These are phyloP conservation scores for Distichodus sexfasciatus DNA, from an alignment of 2,797 vertebrate species.

Conservation along the genomic window DNA sequence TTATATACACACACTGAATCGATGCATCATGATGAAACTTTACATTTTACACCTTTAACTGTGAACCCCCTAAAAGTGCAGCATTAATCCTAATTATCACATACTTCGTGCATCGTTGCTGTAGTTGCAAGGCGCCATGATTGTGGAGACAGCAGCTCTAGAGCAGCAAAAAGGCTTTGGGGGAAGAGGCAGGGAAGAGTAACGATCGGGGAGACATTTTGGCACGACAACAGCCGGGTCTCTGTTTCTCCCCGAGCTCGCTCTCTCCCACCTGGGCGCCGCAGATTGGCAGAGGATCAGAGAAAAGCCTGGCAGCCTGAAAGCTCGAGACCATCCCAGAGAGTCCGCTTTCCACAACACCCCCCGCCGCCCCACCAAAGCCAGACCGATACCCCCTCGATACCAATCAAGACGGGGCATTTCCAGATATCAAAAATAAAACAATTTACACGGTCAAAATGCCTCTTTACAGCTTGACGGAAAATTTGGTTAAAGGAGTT, in stretches of 20 bases:
- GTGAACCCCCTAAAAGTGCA: neutral
- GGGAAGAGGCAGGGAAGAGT: slow-evolving; percentile 36
- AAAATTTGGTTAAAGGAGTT: too few species aligned
- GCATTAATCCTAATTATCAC: neutral
- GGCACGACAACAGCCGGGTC: slow-evolving; percentile 73
- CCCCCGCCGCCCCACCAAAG: slow-evolving; percentile 19
- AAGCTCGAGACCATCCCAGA: slow-evolving; percentile 64
- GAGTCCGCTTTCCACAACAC: slow-evolving; percentile 57
- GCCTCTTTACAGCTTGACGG: too few species aligned
- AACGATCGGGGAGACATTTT: slow-evolving; percentile 51
- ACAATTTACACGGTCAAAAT: too few species aligned
- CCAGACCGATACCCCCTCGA: neutral
- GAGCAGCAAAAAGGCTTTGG: neutral
- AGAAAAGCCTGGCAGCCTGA: slow-evolving; percentile 70
- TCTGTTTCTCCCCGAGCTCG: slow-evolving; percentile 70
- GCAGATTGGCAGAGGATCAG: slow-evolving; percentile 73
- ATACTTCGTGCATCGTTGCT: neutral
- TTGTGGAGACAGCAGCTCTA: neutral
- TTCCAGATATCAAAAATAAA: neutral
- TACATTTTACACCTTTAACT: too few species aligned
- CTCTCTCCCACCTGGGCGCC: slow-evolving; percentile 74
- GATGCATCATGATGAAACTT: too few species aligned
- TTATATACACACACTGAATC: too few species aligned
- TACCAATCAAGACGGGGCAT: neutral
- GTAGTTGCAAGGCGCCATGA: neutral